Percentiles rank a stretch among this genome's conserved stretches.
phyloP scores from a whole-genome alignment of 1,140 invertebrate genomes.

The Cydia pomonella region DNA sequence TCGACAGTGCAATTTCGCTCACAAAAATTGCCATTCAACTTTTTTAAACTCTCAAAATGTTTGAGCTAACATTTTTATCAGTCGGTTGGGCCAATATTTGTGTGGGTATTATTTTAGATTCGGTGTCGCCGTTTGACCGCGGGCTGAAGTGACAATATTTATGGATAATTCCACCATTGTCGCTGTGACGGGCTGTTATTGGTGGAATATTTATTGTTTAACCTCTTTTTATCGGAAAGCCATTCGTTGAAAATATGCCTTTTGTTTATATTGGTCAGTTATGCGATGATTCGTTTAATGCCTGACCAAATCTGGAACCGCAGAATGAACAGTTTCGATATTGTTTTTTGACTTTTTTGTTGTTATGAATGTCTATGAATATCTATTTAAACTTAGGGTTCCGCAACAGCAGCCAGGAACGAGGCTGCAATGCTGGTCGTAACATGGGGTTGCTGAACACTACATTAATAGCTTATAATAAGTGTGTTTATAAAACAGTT shows the following conservation, averaged over 20 bases:
- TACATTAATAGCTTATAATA: too few relatives aligned
- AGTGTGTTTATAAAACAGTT: too few relatives aligned
- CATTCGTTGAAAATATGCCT: slow-evolving; percentile 23
- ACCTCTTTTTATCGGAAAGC: slow-evolving; percentile 25
- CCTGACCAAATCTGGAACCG: neutral
- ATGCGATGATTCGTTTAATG: neutral
- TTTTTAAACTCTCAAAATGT: slow-evolving; percentile 38
- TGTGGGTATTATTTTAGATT: slow-evolving; percentile 31
- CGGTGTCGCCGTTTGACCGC: slow-evolving; percentile 14
- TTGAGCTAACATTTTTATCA: slow-evolving; percentile 41
- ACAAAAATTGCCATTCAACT: slow-evolving; percentile 17
- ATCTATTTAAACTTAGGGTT: too few relatives aligned
- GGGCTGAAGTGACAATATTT: slow-evolving; percentile 24
- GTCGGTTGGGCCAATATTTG: slow-evolving; percentile 27
- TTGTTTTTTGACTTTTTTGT: neutral
- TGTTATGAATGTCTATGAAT: neutral
- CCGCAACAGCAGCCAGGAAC: too few relatives aligned
- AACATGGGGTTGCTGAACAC: too few relatives aligned
- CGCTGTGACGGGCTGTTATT: neutral
- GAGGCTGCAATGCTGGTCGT: too few relatives aligned
- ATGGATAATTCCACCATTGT: slow-evolving; percentile 15
- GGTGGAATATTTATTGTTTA: slow-evolving; percentile 32
- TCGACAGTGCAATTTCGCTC: slow-evolving; percentile 27
- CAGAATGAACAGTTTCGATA: neutral
- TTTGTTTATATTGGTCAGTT: slow-evolving; percentile 16